phyloP scores from a whole-genome alignment of 2,888 invertebrate species.

The Pandemis heparana region DNA sequence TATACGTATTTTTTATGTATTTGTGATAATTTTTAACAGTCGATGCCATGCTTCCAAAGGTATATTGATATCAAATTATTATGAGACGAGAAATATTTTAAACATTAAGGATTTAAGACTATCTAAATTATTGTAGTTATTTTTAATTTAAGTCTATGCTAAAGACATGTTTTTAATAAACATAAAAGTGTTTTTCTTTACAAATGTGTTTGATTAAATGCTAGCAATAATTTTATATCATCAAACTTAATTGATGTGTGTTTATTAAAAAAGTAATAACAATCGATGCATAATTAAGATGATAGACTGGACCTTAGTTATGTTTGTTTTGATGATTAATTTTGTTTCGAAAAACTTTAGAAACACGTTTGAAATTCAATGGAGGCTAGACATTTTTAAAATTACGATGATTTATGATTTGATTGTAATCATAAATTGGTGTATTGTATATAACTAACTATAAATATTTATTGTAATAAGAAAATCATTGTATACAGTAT shows the following conservation, averaged over 20 bases:
- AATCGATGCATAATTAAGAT: not conserved
- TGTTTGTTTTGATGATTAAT: not conserved
- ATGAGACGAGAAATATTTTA: constrained; percentile 13
- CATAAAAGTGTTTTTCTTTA: constrained; percentile 1
- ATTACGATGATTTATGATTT: constrained; percentile 5
- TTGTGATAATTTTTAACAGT: constrained; percentile 35
- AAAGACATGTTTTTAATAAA: constrained; percentile 26
- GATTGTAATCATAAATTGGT: constrained; percentile 10
- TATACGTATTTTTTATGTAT: constrained; percentile 31
- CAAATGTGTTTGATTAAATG: not conserved
- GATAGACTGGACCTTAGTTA: not conserved
- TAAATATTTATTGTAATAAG: constrained; percentile 30
- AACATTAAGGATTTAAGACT: constrained; percentile 11
- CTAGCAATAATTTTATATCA: not conserved
- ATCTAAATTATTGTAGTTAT: constrained; percentile 23
- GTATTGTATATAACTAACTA: constrained; percentile 24
- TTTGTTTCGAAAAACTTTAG: not conserved
- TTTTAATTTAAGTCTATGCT: constrained; percentile 11
- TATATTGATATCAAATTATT: constrained; percentile 28
- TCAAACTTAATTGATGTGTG: not conserved
- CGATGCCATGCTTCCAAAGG: constrained; percentile 45
- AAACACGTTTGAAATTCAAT: not conserved
- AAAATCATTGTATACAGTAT: constrained; percentile 36
- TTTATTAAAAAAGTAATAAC: not conserved
- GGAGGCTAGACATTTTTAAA: constrained; percentile 34